Evolutionary conservation across 2,797 vertebrate genomes (phyloP).

Genomic region (Zonotrichia albicollis): DNA sequence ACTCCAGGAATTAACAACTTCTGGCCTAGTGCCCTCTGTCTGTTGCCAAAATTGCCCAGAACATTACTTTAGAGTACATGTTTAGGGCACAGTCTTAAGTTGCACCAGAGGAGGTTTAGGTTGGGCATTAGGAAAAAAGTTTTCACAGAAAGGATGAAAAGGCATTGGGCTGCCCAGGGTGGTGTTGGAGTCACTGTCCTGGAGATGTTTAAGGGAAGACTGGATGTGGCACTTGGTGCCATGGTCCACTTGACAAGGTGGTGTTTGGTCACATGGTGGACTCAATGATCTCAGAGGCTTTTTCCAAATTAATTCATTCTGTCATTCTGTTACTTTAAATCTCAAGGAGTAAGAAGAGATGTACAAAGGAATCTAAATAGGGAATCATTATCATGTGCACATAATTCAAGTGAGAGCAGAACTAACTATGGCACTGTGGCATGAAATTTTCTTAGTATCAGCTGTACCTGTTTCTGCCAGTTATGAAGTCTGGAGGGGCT

Average conservation of each 20-base stretch:
- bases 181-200: background rate
- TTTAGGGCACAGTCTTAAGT: background rate
- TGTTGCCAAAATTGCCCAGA: background rate
- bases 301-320: background rate
- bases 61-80: rapidly evolving
- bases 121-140: background rate
- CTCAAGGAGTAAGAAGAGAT: background rate
- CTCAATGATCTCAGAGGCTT: background rate
- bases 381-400: rapidly evolving
- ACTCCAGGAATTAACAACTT: background rate
- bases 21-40: background rate
- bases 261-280: rapidly evolving
- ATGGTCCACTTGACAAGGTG: background rate
- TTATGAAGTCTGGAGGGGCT: background rate
- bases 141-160: background rate
- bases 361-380: background rate
- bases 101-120: background rate
- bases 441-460: background rate
- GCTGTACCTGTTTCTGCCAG: background rate
- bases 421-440: background rate
- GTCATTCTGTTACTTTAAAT: background rate
- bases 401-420: rapidly evolving
- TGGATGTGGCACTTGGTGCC: background rate
- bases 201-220: background rate
- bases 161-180: background rate